Evolutionary conservation across 1,140 invertebrate species (phyloP), one percentile per base, ranked within the genome.

Genomic region (Drosophila suzukii): DNA sequence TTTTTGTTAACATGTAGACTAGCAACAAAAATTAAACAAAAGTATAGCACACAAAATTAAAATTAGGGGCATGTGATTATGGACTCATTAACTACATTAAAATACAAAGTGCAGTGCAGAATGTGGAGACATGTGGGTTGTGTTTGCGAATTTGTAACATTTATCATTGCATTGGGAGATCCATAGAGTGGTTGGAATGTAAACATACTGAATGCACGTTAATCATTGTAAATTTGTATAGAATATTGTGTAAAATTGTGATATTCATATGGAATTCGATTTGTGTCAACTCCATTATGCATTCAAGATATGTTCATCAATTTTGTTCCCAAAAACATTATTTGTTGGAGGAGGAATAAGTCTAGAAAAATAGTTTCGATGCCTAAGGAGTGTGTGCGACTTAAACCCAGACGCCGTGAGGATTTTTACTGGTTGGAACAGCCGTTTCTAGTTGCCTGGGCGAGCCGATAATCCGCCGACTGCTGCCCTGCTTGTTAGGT

Each of bases 381-480:
- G 49, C 17, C 43, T 10, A 12, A 12, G 17, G 10, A 30, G 36
- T 13, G 10, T 41, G 43, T 73, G 43, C 20, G 39, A 20, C 49
- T 94, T 94, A 98, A 43, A 99, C 97, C 98, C 98, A 99, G 55
- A 99, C 97, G 27, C 98, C 98, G 90, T 98, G 97, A 41, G 97
- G 97, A 93, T 98, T 98, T 93, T 98, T 98, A 92, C 96, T 98
- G 15, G 97, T 98, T 44, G 97, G 97, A 49, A 98, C 97, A 38
- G 97, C 97, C 92, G 97, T 98, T 93, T 98, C 97, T 41, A 98
- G 93, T 92, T 98, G 97, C 72, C 97, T 94, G 39, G 97, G 97
- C 34, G 97, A 97, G 15, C 97, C 97, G 78, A 98, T 96, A 93
- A 98, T 98, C 92, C 97, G 95, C 56, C 97, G 94, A 49, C 96